Evolutionary conservation across 2,113 vertebrate genomes (phyloP).

Genomic region (Ibidorhyncha struthersii): DNA sequence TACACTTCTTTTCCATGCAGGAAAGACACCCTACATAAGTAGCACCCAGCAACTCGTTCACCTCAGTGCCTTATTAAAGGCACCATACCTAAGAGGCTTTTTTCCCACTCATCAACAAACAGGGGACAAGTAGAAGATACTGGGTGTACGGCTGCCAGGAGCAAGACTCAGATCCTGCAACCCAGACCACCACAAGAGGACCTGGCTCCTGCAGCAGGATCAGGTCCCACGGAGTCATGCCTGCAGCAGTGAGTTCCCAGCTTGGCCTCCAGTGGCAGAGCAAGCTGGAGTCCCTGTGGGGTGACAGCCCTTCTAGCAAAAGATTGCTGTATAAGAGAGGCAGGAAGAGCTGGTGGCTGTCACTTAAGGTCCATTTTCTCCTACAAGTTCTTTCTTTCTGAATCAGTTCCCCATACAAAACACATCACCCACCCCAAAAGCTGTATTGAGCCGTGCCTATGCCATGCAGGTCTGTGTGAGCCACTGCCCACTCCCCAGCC

Average conservation of each 20-base stretch:
- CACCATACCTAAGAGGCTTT: not conserved
- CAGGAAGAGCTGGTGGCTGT: not conserved
- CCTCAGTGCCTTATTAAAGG: not conserved
- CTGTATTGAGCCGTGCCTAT: not conserved
- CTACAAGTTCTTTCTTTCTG: not conserved
- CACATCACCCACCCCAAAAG: too few relatives aligned
- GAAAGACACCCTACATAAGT: not conserved
- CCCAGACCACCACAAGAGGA: not conserved
- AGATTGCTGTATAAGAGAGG: not conserved
- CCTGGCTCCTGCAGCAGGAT: not conserved
- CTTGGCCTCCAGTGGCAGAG: not conserved
- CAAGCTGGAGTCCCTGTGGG: accelerated
- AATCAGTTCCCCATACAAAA: not conserved
- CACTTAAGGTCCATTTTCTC: not conserved
- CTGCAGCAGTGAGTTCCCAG: not conserved
- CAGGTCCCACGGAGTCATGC: not conserved
- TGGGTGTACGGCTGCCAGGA: not conserved
- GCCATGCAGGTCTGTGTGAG: not conserved
- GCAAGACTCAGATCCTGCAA: not conserved
- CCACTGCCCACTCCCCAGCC: not conserved
- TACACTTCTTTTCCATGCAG: not conserved
- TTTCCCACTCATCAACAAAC: not conserved
- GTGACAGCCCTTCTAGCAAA: not conserved
- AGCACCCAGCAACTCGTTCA: not conserved
- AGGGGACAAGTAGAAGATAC: not conserved